Evolutionary conservation across 2,113 vertebrate genomes (phyloP), one percentile per base, ranked within the genome.

Genomic region (Oostethus manadensis): DNA sequence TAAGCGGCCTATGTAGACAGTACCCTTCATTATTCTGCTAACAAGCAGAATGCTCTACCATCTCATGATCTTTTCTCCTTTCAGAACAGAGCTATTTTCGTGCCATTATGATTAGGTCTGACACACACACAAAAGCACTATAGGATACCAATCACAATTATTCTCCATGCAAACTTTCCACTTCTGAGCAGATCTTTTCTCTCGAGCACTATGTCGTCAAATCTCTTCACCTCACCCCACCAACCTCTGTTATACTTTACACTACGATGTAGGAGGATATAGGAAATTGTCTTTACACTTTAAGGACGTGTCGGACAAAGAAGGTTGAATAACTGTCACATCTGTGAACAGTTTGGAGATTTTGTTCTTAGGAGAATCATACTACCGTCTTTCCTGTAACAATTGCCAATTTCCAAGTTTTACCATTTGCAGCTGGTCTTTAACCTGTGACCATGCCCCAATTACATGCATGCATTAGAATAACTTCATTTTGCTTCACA

Each of bases 151-250:
- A 68, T 64, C 68, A 55, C 75, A 83, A 83, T 81, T 76, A 81
- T 62, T 47, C 73, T 81, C 70, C 71, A 85, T 51, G 73, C 79
- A 87, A n/a, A 78, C 68, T 77, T 85, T 83, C 82, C 76, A 72
- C 76, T 74, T 23, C 50, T 61, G 77, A 64, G 70, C 77, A 76
- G 64, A 65, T 49, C 88, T 87, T 87, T 82, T 87, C 81, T 80
- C 64, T 75, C 66, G 73, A 64, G 63, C 74, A 68, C 51, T 60
- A 48, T 63, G 47, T 56, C 42, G 72, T 17, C 58, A 8, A 64
- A 48, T 58, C 42, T 70, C 60, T 57, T 58, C 70, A 40, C 57
- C 53, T 57, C 66, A 50, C 67, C 51, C 64, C 48, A 71, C 65
- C 22, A 68, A 68, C 60, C 60, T 40, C 33, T 38, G 38, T 20